Evolutionary conservation across 2,797 vertebrate genomes (phyloP).

Genomic region (Pseudopleuronectes americanus): DNA sequence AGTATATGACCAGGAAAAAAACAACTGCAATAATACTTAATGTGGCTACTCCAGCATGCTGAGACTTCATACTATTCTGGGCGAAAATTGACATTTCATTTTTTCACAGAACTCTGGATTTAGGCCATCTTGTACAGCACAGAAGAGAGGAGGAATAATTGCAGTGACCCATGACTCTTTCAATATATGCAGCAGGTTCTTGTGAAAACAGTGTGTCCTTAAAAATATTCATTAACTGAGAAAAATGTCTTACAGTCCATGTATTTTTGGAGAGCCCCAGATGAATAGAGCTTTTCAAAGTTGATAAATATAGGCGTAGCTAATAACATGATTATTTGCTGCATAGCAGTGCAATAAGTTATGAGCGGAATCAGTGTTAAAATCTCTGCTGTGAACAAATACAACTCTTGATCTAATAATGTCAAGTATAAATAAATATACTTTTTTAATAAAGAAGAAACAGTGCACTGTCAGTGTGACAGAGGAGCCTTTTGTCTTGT

Average conservation of each 20-base stretch:
- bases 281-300: not conserved
- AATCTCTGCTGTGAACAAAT: not conserved
- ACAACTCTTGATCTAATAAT: too few species aligned
- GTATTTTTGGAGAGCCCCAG: too few species aligned
- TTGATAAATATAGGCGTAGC: not conserved
- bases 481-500: too few species aligned
- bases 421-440: too few species aligned
- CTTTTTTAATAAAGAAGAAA: too few species aligned
- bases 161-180: not conserved
- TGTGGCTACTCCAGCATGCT: not conserved
- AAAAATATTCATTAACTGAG: not conserved
- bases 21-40: not conserved
- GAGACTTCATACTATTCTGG: not conserved
- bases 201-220: not conserved
- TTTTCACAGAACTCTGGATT: not conserved
- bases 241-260: not conserved
- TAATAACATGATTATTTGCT: not conserved
- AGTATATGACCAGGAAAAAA: not conserved
- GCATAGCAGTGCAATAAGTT: not conserved
- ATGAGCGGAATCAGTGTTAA: not conserved
- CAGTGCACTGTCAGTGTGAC: too few species aligned
- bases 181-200: not conserved
- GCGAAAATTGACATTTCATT: not conserved
- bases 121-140: not conserved
- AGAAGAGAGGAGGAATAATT: constrained; percentile 2